Evolutionary conservation across 1,140 invertebrate species (phyloP), one percentile per base, ranked within the genome.

Genomic region (Heliconius melpomene): DNA sequence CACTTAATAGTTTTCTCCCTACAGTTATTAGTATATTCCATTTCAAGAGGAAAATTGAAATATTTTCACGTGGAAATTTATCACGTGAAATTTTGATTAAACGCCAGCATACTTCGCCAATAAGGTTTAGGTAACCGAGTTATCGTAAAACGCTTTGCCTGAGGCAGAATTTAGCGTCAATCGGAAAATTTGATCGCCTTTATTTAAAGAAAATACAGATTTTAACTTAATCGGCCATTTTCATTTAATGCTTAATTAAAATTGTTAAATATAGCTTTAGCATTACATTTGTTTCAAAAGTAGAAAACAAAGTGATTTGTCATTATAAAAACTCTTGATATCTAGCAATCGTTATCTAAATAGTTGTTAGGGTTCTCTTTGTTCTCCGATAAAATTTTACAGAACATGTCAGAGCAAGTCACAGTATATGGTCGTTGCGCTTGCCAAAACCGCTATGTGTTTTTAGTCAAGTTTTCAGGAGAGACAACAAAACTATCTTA

Each of bases 201-300:
- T 29, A 66, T 66, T 66, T 26, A 66, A 13, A 66, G n/a, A 66
- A 26, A 26, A 9, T 66, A 66, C 23, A 29, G 23, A 57, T 57
- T 57, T 23, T 3, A 23, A 57, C 8, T 18, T 11, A 57, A 23
- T 23, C 7, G 20, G 8, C 7, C n/a, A n/a, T 96, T 40, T 97
- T 97, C 81, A 95, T 96, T 70, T 97, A 97, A 57, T 16, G 40
- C 6, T 36, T 36, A 7, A 36, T 36, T 36, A 1, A 36, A 36
- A 32, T 32, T 32, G 32, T 32, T 7, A 7, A 32, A 36, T 36
- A 36, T 1, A 7, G 7, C 7, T 36, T 36, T 36, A 36, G 32
- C 6, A 36, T 32, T 36, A 1, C 32, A 36, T 36, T 36, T 36
- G 32, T 7, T 7, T 36, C 0, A 36, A 36, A 36, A 36, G 32